Evolutionary conservation across 2,113 vertebrate species (phyloP).

Genomic region (Morone saxatilis): DNA sequence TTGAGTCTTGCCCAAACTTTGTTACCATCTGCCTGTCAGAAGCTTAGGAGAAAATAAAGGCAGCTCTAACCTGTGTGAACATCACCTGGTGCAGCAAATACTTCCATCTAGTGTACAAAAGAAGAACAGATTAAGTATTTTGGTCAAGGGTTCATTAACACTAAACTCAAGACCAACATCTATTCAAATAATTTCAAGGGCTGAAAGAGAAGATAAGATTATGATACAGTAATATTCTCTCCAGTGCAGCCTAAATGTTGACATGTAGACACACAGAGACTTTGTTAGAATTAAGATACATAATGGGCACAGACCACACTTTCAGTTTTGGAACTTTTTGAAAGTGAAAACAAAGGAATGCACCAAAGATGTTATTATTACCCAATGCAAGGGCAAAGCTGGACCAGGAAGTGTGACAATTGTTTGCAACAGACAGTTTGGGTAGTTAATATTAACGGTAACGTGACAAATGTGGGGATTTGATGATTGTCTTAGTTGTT

Average conservation of each 20-base stretch:
- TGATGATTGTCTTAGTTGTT: not conserved
- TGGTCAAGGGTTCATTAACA: not conserved
- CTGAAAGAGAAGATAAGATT: not conserved
- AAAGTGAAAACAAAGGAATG: too few species aligned
- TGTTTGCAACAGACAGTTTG: not conserved
- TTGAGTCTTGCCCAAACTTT: not conserved
- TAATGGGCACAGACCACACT: too few species aligned
- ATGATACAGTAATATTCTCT: not conserved
- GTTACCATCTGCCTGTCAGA: not conserved
- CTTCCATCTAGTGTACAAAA: constrained; percentile 51
- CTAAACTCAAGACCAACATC: too few species aligned
- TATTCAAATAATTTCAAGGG: not conserved
- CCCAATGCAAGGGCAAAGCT: too few species aligned
- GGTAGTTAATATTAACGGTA: too few species aligned
- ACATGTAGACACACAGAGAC: not conserved
- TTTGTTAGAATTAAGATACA: not conserved
- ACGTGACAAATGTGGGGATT: not conserved
- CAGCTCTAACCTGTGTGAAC: not conserved
- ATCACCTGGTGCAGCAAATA: constrained; percentile 23
- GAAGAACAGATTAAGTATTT: constrained; percentile 13
- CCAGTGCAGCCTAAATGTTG: not conserved
- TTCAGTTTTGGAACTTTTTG: too few species aligned
- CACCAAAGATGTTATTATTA: too few species aligned
- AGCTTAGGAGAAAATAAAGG: not conserved
- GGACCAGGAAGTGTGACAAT: not conserved